A percentile compares a stretch with the other conserved stretches of the same genome.
These are phyloP conservation scores for Phoxinus phoxinus DNA, from an alignment of 2,113 vertebrate genomes.

Conservation along the genomic window DNA sequence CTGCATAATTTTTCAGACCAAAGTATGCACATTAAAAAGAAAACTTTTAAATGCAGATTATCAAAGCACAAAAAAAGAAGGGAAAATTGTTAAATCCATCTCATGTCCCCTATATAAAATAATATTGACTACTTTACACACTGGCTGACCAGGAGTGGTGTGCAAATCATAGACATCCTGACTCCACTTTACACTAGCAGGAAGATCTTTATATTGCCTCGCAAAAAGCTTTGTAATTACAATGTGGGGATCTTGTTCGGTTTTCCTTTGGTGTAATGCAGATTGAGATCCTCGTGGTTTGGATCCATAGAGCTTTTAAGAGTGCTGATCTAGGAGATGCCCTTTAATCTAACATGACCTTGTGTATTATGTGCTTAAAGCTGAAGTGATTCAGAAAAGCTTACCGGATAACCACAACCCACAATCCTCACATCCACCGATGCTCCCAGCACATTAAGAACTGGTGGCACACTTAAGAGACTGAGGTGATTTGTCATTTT, in stretches of 20 bases:
- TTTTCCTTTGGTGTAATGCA: constrained; percentile 50
- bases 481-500: constrained; percentile 1
- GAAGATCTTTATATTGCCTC: constrained; percentile 17
- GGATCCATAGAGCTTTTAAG: not conserved
- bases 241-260: constrained; percentile 6
- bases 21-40: constrained; percentile 8
- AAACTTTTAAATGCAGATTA: constrained; percentile 44
- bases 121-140: constrained; percentile 35
- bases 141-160: constrained; percentile 50
- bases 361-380: constrained; percentile 22
- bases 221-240: not conserved
- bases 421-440: not conserved
- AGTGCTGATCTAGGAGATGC: not conserved
- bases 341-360: constrained; percentile 21
- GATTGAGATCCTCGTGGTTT: constrained; percentile 1
- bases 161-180: constrained; percentile 65
- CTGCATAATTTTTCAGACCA: not conserved
- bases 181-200: constrained; percentile 36
- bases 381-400: constrained; percentile 3
- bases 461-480: not conserved
- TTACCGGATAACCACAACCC: not conserved
- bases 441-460: not conserved
- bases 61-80: constrained; percentile 11
- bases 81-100: constrained; percentile 37
- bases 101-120: constrained; percentile 45